A percentile compares a stretch with the other conserved stretches of the same genome.
Conservation (phyloP, 2,113 vertebrate species). For the Anseranas semipalmata region DNA sequence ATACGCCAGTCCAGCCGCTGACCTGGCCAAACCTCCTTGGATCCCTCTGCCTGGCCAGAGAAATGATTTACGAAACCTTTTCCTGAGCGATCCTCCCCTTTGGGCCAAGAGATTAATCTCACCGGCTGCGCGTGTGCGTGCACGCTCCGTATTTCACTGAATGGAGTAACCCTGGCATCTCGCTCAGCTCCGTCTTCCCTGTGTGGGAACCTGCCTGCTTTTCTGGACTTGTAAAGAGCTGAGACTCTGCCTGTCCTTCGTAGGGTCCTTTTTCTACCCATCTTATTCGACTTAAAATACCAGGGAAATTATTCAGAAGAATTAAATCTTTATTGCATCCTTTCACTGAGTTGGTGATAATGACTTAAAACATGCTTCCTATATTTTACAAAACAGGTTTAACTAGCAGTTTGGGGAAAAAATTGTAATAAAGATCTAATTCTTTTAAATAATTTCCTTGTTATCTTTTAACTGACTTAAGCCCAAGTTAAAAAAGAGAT, state of each 20-base stretch:
- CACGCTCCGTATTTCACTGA: neutral
- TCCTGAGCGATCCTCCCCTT: slow-evolving; percentile 21
- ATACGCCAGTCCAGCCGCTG: neutral
- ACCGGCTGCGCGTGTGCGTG: neutral
- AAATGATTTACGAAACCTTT: slow-evolving; percentile 57
- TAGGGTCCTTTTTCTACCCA: neutral
- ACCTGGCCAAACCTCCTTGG: slow-evolving; percentile 50
- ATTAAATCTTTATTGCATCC: neutral
- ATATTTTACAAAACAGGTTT: neutral
- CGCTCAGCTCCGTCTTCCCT: neutral
- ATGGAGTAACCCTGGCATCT: neutral
- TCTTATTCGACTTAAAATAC: neutral
- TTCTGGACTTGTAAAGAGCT: neutral
- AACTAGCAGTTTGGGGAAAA: neutral
- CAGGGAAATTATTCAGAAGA: slow-evolving; percentile 15
- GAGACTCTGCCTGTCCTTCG: neutral
- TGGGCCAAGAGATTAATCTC: slow-evolving; percentile 35
- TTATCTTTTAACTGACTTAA: slow-evolving; percentile 43
- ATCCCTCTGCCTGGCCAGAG: slow-evolving; percentile 21
- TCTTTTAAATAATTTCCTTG: slow-evolving; percentile 47
- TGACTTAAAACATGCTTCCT: neutral
- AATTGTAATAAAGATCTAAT: slow-evolving; percentile 21
- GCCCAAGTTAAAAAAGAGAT: slow-evolving; percentile 39
- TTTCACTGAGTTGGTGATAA: neutral
- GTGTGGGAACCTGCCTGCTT: neutral